A percentile compares a stretch with the other conserved stretches of the same genome.
phyloP scores from a whole-genome alignment of 2,113 vertebrate species.

The Montifringilla adamsi region DNA sequence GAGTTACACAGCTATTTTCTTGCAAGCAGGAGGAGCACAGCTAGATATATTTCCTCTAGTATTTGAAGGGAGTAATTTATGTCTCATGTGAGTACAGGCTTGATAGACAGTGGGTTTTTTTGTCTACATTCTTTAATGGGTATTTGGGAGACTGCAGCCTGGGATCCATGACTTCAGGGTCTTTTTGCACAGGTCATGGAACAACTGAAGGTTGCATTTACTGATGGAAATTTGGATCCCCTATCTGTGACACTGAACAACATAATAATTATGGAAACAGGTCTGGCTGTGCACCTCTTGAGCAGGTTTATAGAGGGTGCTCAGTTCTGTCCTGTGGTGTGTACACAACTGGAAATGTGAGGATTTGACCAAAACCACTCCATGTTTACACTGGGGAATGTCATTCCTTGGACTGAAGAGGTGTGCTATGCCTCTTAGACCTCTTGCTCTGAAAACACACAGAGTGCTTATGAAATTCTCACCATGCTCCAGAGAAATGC shows the following conservation, averaged over 20 bases:
- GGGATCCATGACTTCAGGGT: background rate
- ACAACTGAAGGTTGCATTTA: background rate
- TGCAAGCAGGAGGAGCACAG: background rate
- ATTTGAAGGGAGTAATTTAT: background rate
- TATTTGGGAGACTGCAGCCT: background rate
- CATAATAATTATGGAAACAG: background rate
- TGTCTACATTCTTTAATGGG: background rate
- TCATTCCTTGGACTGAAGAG: background rate
- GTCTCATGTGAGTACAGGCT: background rate
- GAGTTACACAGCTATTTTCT: background rate
- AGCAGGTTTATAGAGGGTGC: background rate
- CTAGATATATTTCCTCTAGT: background rate
- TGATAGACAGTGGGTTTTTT: background rate
- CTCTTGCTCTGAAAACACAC: background rate
- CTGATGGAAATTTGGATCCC: background rate
- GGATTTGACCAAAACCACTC: background rate
- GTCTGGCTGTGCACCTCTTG: background rate
- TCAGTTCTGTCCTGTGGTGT: background rate
- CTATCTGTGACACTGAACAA: too few relatives aligned
- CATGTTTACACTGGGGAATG: background rate
- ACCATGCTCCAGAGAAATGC: background rate
- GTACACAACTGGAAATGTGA: background rate
- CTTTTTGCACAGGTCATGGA: background rate
- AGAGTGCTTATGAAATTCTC: background rate
- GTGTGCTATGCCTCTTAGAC: background rate